A percentile compares a stretch with the other conserved stretches of the same genome.
These are phyloP conservation scores for Ellobium chinense DNA, from an alignment of 2,888 invertebrate genomes.

Conservation along the genomic window DNA sequence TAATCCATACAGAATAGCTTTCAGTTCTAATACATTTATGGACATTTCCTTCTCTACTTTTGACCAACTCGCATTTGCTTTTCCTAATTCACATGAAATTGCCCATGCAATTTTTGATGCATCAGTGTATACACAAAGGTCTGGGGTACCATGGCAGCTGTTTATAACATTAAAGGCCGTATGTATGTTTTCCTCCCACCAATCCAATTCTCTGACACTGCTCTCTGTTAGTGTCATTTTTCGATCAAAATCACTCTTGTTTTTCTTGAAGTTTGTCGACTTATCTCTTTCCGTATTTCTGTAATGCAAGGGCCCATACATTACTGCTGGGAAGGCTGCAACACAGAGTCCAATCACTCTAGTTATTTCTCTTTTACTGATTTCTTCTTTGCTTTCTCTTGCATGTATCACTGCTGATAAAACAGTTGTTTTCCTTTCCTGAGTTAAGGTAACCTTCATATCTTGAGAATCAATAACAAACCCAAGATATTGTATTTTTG, in stretches of 20 bases:
- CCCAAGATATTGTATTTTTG: not conserved
- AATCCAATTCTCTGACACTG: not conserved
- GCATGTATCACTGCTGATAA: too few species aligned
- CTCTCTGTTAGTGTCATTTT: not conserved
- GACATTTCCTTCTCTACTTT: not conserved
- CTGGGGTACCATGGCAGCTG: not conserved
- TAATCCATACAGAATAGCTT: not conserved
- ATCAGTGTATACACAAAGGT: not conserved
- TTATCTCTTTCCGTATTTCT: not conserved
- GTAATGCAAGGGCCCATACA: not conserved
- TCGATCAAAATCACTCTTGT: not conserved
- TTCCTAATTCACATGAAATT: not conserved
- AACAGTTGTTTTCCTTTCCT: too few species aligned
- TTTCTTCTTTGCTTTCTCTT: not conserved
- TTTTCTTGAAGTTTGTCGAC: not conserved
- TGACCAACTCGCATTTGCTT: not conserved
- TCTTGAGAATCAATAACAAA: not conserved
- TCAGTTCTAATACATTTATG: not conserved
- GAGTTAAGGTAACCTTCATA: not conserved
- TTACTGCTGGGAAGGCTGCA: not conserved
- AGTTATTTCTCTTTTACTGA: not conserved
- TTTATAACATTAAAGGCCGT: not conserved
- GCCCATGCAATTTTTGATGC: not conserved
- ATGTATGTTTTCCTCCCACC: not conserved
- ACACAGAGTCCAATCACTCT: not conserved